Conservation (phyloP, 2,888 invertebrate genomes). For the Exocentrus adspersus region DNA sequence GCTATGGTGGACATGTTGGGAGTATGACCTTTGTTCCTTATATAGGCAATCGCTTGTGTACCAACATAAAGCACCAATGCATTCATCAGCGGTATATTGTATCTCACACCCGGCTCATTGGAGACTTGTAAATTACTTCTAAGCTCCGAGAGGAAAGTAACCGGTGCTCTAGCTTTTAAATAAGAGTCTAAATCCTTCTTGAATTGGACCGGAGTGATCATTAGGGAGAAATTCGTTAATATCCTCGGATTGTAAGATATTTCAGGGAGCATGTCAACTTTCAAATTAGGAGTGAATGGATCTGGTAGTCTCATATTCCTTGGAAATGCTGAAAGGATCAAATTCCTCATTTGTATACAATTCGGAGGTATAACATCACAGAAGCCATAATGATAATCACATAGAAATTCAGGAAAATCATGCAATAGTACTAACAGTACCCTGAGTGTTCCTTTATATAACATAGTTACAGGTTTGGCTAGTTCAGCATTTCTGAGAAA, state of each 20-base stretch:
- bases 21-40: slow-evolving; percentile 89
- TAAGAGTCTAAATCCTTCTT: slow-evolving; percentile 98
- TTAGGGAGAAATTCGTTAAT: slow-evolving; percentile 84
- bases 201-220: slow-evolving; percentile 88
- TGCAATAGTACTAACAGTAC: slow-evolving; percentile 95
- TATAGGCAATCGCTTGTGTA: slow-evolving; percentile 92
- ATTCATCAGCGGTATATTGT: slow-evolving; percentile 97
- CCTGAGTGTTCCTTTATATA: slow-evolving; percentile 93
- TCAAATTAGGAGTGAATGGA: slow-evolving; percentile 97
- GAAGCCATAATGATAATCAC: slow-evolving; percentile 99
- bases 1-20: slow-evolving; percentile 98
- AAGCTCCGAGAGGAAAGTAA: slow-evolving; percentile 94
- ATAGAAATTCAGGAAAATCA: slow-evolving; percentile 99
- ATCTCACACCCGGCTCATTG: slow-evolving; percentile 85
- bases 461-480: slow-evolving; percentile 89
- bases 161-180: slow-evolving; percentile 91
- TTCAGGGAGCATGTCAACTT: slow-evolving; percentile 90
- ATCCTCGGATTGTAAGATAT: slow-evolving; percentile 90
- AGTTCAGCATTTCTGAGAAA: slow-evolving; percentile 97
- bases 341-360: slow-evolving; percentile 98
- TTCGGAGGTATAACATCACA: slow-evolving; percentile 99
- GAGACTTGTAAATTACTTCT: slow-evolving; percentile 89
- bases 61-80: slow-evolving; percentile 98
- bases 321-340: slow-evolving; percentile 97
- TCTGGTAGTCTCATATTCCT: slow-evolving; percentile 98